Base-by-base conservation (phyloP, 1,140 invertebrate genomes). In the Pseudomyrmex cubaensis region DNA sequence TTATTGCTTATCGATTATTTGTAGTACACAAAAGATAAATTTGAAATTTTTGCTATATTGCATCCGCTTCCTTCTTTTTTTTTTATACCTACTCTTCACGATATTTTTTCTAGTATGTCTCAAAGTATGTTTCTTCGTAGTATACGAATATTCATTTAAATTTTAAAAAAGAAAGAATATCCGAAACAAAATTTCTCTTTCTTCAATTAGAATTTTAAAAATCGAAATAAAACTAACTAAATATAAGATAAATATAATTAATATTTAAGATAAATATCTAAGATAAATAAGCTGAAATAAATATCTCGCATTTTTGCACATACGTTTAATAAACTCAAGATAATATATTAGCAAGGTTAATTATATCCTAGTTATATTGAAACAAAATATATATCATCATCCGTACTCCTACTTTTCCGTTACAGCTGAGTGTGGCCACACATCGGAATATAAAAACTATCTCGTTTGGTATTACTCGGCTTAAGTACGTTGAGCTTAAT, bases 401-500 rank as follows among this genome's bases (percentile, higher is more conserved):
- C 17, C 44, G 57, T 48, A 25, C 12, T 56, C 7, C 17, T 25
- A 25, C 25, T 25, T 4, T 50, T 69, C 20, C 4, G 8, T 44
- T 20, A 17, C 9, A 9, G 4, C 62, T 17, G 10, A 66, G 5
- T 35, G 35, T 35, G 5, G 35, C 5, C 35, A 25, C 48, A 66
- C 50, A 57, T 57, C 10, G 52, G 25, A 44, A 70, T 57, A 57
- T 44, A 48, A 78, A 70, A 78, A 59, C 63, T 78, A 35, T 35
- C 35, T 46, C 20, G 17, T 5, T 8, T 44, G 20, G 22, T 59
- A 66, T 56, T 67, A 67, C 50, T 52, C 15, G 76, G 22, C 15
- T 70, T 15, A 22, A 13, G 10, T 15, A 62, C 44, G 57, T 1
- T 7, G 62, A 25, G 44, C 44, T 78, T 80, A 72, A 70, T 80